Evolutionary conservation across 2,113 vertebrate genomes (phyloP).

Genomic region (Scytalopus superciliaris): DNA sequence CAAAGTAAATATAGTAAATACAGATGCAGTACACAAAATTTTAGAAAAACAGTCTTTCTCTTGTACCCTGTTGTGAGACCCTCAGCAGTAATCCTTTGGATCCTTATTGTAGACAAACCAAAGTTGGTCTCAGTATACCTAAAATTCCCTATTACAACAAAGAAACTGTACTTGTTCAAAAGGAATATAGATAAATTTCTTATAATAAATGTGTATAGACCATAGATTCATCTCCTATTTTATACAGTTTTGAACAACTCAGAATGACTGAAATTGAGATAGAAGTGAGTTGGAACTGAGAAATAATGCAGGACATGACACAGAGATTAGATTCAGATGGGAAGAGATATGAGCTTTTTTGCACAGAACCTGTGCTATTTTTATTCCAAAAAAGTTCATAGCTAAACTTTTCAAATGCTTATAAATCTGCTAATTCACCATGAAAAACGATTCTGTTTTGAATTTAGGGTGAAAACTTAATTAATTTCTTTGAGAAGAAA

Average conservation of each 20-base stretch:
- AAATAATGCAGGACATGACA: background rate
- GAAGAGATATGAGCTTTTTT: background rate
- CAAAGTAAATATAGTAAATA: background rate
- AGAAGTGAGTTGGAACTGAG: background rate
- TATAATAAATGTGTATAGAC: rapidly evolving
- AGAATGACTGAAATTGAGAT: background rate
- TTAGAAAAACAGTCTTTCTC: background rate
- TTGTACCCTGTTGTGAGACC: background rate
- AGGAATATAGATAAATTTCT: background rate
- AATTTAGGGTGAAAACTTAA: background rate
- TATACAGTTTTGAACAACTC: background rate
- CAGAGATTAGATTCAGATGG: background rate
- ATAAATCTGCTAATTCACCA: background rate
- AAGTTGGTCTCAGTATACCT: background rate
- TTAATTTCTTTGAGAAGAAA: background rate
- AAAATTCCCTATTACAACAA: background rate
- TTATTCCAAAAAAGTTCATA: background rate
- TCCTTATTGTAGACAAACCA: background rate
- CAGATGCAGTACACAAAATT: background rate
- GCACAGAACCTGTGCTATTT: background rate
- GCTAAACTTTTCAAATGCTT: background rate
- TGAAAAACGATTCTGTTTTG: background rate
- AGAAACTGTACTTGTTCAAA: background rate
- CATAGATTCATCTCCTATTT: background rate
- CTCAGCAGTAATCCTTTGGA: background rate